Evolutionary conservation across 1,140 invertebrate genomes (phyloP), one percentile per base, ranked within the genome.

Genomic region (Drosophila tristis): DNA sequence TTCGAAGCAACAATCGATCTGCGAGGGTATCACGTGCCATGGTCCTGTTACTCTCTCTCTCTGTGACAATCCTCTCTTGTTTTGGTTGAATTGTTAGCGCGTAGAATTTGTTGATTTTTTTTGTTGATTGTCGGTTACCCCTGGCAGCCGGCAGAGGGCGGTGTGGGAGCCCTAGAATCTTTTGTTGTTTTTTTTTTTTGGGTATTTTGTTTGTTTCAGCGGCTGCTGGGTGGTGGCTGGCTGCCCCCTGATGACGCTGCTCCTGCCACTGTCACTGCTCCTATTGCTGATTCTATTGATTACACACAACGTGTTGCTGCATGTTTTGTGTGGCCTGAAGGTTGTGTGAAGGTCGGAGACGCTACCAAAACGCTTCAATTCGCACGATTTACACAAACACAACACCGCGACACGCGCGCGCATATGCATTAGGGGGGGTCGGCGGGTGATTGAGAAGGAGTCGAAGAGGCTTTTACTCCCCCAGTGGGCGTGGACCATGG

Each of bases 321-420:
- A 70, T 58, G 67, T 53, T 39, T 35, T 39, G 26, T 39, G 35
- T 11, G 35, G 48, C 59, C 54, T 91, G 89, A 91, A 91, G 86
- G 86, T 90, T 89, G 82, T 71, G 57, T 90, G 89, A 91, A 91
- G 89, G 89, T 91, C 89, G 89, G 75, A 68, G 68, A 75, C 62
- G 73, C 68, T 54, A 31, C 13, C 49, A 63, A 63, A 62, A 53
- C 54, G 50, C 42, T 39, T 39, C 35, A 39, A 13, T 39, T 39
- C 35, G 35, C 35, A 39, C 35, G 35, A 39, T 39, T 39, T 13
- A 39, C 35, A 39, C 45, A 63, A 62, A 61, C 71, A 39, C 74
- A 20, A 49, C 47, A 20, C 47, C 25, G 6, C 11, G 20, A 65
- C 55, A 67, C 68, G 45, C 68, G 55, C 35, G 31, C 23, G 42